A percentile compares a stretch with the other conserved stretches of the same genome.
Evolutionary conservation across 2,888 invertebrate genomes (phyloP).

Genomic region (Heliconius ismenius): DNA sequence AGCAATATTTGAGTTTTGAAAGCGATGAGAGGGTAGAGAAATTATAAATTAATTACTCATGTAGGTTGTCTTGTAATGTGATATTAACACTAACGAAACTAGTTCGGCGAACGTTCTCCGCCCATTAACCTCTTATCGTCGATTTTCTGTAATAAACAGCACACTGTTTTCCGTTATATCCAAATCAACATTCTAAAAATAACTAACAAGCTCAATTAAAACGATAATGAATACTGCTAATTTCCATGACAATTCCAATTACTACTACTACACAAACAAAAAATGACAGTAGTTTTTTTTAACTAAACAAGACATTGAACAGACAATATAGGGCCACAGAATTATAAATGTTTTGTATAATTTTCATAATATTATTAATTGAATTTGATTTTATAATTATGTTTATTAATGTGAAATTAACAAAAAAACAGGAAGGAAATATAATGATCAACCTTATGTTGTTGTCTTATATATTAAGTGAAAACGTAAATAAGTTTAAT

Average conservation of each 20-base stretch:
- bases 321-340: constrained; percentile 22
- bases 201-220: constrained; percentile 30
- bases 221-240: constrained; percentile 27
- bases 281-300: constrained; percentile 39
- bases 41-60: constrained; percentile 48
- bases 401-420: not conserved
- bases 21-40: constrained; percentile 34
- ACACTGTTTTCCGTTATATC: constrained; percentile 40
- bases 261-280: constrained; percentile 35
- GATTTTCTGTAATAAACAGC: constrained; percentile 42
- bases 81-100: constrained; percentile 48
- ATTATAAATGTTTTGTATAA: not conserved
- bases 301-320: constrained; percentile 17
- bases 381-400: not conserved
- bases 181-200: constrained; percentile 38
- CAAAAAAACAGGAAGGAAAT: not conserved
- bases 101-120: constrained; percentile 45
- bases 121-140: constrained; percentile 45
- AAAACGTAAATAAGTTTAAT: not conserved
- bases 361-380: not conserved
- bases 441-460: not conserved
- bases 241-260: constrained; percentile 30
- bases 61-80: constrained; percentile 49
- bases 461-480: not conserved
- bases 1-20: constrained; percentile 32